Base-by-base conservation (phyloP, 2,888 invertebrate species). In the Sinopyrophorus schimmeli region DNA sequence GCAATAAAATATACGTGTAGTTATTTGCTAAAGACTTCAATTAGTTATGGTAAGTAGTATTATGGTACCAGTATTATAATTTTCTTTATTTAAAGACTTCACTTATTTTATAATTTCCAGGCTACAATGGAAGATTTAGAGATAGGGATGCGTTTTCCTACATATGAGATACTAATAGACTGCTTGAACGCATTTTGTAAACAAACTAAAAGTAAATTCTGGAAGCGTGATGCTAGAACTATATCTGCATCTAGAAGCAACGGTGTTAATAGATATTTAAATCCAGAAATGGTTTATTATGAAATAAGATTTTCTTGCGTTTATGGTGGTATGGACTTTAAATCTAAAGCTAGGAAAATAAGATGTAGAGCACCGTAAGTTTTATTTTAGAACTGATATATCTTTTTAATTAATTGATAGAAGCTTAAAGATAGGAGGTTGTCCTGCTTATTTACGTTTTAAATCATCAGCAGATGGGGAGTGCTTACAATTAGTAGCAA, bases 261-360 rank as follows among this genome's bases (percentile, higher is more conserved):
- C 17, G 52, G 52, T 5, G 27, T 43, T 2, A 16, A 28, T 6
- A 53, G 44, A 27, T 35, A 21, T 31, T 26, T 53, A 16, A 43
- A 48, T 40, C 44, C 48, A n/a, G 43, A 47, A 44, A 40, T 61
- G 34, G 40, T 55, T 7, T 61, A 59, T 47, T 58, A 53, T 18
- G 61, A 61, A 42, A 32, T 61, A 16, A 61, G 57, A 26, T 53
- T 58, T 15, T 54, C 53, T 27, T 61, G 59, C 32, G 41, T 59
- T 23, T 54, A 55, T 43, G 57, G 54, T 7, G 52, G 58, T 5
- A 48, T 53, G 26, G 44, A 44, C 9, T 41, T 49, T 14, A 55
- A 53, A 51, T 51, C 56, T 1, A 57, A 54, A 40, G 48, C 48
- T 6, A 39, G 39, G 32, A 40, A 44, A 6, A 28, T 47, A 12